Conservation (phyloP, 2,113 vertebrate species). For the Protobothrops flavoviridis region DNA sequence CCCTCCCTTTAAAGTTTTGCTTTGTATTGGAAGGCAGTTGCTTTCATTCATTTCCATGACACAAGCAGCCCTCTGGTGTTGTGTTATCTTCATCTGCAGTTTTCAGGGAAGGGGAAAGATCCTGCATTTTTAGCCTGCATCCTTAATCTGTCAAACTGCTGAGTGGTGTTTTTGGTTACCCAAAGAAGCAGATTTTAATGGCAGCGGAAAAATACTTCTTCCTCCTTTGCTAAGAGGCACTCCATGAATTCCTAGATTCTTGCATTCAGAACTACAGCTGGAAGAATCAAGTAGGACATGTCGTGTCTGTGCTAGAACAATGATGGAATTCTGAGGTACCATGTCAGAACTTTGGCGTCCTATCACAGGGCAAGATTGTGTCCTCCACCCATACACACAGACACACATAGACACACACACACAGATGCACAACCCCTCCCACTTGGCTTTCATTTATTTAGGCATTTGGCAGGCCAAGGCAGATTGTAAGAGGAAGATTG, state of each 20-base stretch:
- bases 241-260: not conserved
- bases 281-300: not conserved
- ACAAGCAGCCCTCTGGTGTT: not conserved
- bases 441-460: not conserved
- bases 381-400: not conserved
- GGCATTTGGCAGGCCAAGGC: no score
- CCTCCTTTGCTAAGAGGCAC: not conserved
- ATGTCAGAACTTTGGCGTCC: not conserved
- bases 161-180: not conserved
- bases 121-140: not conserved
- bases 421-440: no score
- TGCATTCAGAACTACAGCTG: not conserved
- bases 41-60: not conserved
- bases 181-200: slow-evolving; percentile 13
- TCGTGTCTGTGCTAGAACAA: not conserved
- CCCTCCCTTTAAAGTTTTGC: not conserved
- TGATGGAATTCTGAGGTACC: not conserved
- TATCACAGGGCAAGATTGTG: not conserved
- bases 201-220: not conserved
- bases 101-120: not conserved
- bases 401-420: not conserved
- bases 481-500: no score
- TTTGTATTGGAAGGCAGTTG: not conserved
- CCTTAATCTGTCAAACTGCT: slow-evolving; percentile 30
- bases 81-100: not conserved